Conservation (phyloP, 2,888 invertebrate species). For the Tinea pellionella region DNA sequence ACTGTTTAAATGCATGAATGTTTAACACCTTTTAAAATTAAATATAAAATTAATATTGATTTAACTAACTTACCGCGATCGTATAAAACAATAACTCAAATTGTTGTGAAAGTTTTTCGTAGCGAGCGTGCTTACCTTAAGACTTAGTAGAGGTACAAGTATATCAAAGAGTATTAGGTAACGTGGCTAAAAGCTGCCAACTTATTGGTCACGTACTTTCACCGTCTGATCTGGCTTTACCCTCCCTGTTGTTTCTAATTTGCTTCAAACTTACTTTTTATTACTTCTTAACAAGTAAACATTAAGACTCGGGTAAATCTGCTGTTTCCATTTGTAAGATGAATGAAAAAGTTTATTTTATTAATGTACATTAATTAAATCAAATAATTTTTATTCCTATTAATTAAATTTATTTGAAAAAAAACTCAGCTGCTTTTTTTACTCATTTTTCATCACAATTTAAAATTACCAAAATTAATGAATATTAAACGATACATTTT, state of each 20-base stretch:
- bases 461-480: too few species aligned
- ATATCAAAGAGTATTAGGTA: background rate
- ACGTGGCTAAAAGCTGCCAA: slow-evolving; percentile 18
- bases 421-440: too few species aligned
- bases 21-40: too few species aligned
- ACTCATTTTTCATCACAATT: too few species aligned
- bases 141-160: background rate
- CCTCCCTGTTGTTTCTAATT: slow-evolving; percentile 45
- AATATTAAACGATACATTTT: too few species aligned
- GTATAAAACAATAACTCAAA: background rate
- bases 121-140: background rate
- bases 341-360: background rate
- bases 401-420: too few species aligned
- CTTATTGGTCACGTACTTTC: slow-evolving; percentile 50
- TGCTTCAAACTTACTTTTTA: slow-evolving; percentile 55
- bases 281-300: slow-evolving; percentile 55
- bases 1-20: too few species aligned
- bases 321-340: slow-evolving; percentile 17
- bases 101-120: background rate
- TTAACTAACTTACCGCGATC: background rate
- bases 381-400: too few species aligned
- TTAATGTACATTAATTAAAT: background rate
- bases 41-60: too few species aligned
- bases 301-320: slow-evolving; percentile 26
- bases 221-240: slow-evolving; percentile 32